Conservation (phyloP, 2,888 invertebrate species). For the Beris chalybata region DNA sequence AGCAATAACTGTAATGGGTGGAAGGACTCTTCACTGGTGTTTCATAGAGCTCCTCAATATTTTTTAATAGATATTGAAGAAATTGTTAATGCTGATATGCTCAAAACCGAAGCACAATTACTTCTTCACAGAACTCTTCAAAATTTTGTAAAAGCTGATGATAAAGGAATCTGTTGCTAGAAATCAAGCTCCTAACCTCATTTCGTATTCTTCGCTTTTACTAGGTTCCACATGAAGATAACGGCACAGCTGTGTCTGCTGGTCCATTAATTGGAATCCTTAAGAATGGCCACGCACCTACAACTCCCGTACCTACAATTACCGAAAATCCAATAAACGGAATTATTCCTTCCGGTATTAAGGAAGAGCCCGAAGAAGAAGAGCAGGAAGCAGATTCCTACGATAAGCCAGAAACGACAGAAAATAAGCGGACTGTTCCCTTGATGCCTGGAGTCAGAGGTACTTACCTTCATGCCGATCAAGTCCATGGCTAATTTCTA, state of each 20-base stretch:
- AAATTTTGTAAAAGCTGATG: no score
- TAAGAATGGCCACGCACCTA: constrained; percentile 52
- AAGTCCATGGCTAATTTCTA: not conserved
- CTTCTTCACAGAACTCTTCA: no score
- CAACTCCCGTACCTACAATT: constrained; percentile 35
- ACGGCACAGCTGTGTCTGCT: not conserved
- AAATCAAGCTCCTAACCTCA: not conserved
- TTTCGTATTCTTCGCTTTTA: not conserved
- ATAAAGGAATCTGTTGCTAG: no score
- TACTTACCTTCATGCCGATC: constrained; percentile 41
- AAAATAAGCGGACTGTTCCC: constrained; percentile 30
- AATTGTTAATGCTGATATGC: no score
- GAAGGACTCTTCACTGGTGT: no score
- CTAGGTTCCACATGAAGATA: constrained; percentile 53
- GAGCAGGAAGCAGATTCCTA: constrained; percentile 50
- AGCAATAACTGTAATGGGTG: no score
- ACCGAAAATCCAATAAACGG: constrained; percentile 45
- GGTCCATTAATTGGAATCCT: constrained; percentile 54
- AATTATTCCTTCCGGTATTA: constrained; percentile 40
- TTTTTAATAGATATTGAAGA: no score
- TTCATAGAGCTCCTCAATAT: no score
- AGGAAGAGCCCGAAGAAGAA: constrained; percentile 45
- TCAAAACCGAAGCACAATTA: no score
- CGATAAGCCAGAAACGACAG: constrained; percentile 30
- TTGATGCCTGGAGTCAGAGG: constrained; percentile 60